Conservation (phyloP, 2,113 vertebrate species). For the Excalfactoria chinensis region DNA sequence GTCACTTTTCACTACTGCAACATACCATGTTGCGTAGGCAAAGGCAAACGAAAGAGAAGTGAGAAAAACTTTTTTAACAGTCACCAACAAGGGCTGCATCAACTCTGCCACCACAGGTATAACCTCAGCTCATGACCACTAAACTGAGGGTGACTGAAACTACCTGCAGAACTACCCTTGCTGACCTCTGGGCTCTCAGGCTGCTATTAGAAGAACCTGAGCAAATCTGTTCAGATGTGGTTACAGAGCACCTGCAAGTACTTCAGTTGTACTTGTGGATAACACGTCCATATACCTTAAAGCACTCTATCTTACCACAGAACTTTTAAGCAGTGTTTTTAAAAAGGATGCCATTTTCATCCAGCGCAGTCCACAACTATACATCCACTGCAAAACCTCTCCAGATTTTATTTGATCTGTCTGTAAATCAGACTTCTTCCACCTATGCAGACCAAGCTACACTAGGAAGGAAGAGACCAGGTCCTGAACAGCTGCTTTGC, state of each 20-base stretch:
- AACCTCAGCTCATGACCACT: background rate
- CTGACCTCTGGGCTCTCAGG: background rate
- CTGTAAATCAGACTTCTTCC: background rate
- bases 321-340: background rate
- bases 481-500: background rate
- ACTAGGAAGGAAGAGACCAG: background rate
- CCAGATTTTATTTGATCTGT: background rate
- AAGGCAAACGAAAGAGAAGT: constrained; percentile 24
- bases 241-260: background rate
- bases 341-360: background rate
- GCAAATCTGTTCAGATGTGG: background rate
- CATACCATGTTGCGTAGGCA: background rate
- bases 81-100: background rate
- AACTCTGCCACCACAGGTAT: background rate
- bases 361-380: background rate
- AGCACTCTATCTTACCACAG: background rate
- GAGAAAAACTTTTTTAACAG: constrained; percentile 3
- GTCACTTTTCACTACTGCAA: background rate
- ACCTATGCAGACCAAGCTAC: background rate
- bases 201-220: background rate
- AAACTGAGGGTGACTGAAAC: background rate
- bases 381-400: rapidly evolving
- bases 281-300: background rate
- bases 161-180: background rate
- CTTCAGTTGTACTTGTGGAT: background rate